These are phyloP conservation scores for Zoanthus solanderi DNA, from an alignment of 92 coral and sea anemone genomes.

Conservation along the genomic window DNA sequence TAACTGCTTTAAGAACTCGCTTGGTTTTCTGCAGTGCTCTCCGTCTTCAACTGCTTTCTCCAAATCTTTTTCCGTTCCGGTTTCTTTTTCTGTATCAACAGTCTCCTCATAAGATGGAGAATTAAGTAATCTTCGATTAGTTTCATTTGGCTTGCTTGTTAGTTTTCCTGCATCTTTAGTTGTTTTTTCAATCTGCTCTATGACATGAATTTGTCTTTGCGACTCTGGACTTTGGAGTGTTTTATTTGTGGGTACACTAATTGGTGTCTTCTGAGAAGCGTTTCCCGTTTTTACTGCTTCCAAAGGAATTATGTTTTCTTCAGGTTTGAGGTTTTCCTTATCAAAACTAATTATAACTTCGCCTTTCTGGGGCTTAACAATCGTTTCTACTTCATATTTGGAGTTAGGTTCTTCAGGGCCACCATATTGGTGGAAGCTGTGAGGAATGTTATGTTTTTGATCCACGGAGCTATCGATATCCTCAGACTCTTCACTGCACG, in stretches of 20 bases:
- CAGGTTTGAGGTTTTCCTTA: not conserved
- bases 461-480: constrained; percentile 2
- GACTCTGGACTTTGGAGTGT: not conserved
- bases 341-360: not conserved
- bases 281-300: constrained; percentile 19
- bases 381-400: not conserved
- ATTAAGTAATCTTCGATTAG: not conserved
- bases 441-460: not conserved
- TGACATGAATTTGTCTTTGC: not conserved
- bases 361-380: not conserved
- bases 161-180: not conserved
- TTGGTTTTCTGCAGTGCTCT: constrained; percentile 59
- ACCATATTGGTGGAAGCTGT: not conserved
- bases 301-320: constrained; percentile 25
- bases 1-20: constrained; percentile 74
- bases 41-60: constrained; percentile 1
- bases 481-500: constrained; percentile 12
- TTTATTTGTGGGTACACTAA: not conserved
- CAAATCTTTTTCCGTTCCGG: not conserved
- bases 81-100: constrained; percentile 12
- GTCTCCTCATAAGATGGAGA: not conserved
- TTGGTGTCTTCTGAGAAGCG: constrained; percentile 33
- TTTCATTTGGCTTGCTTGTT: not conserved
- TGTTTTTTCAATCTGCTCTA: constrained; percentile 9
- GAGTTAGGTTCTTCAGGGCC: not conserved